A percentile compares a stretch with the other conserved stretches of the same genome.
Evolutionary conservation across 2,888 invertebrate species (phyloP).

Genomic region (Chironomus riparius): DNA sequence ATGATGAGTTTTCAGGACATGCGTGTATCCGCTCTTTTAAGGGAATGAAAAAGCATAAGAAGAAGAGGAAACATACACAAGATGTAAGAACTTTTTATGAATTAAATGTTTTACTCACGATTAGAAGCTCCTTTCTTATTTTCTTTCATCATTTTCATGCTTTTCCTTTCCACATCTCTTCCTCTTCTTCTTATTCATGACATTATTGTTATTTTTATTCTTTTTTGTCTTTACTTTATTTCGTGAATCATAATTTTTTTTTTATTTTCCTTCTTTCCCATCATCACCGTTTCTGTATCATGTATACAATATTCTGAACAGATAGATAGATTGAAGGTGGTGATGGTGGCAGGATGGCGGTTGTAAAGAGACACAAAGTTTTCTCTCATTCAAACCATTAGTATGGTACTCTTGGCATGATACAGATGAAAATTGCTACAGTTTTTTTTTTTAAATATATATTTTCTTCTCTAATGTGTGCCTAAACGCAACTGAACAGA

Average conservation of each 20-base stretch:
- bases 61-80: not conserved
- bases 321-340: not conserved
- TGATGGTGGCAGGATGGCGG: no score
- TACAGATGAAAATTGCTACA: no score
- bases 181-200: not conserved
- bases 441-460: no score
- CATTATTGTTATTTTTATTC: not conserved
- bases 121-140: conserved; percentile 2
- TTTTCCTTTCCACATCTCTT: not conserved
- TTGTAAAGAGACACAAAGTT: no score
- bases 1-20: conserved; percentile 27
- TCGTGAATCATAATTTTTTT: conserved; percentile 19
- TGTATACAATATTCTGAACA: not conserved
- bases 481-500: not conserved
- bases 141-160: not conserved
- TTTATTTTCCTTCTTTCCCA: no score
- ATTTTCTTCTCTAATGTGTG: no score
- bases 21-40: conserved; percentile 16
- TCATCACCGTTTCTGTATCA: not conserved
- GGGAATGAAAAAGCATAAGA: not conserved
- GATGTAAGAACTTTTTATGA: conserved; percentile 16
- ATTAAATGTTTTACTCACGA: conserved; percentile 24
- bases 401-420: no score
- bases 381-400: no score
- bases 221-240: not conserved